Base-by-base conservation (phyloP, 1,140 invertebrate genomes). In the Tetraneura akinire region DNA sequence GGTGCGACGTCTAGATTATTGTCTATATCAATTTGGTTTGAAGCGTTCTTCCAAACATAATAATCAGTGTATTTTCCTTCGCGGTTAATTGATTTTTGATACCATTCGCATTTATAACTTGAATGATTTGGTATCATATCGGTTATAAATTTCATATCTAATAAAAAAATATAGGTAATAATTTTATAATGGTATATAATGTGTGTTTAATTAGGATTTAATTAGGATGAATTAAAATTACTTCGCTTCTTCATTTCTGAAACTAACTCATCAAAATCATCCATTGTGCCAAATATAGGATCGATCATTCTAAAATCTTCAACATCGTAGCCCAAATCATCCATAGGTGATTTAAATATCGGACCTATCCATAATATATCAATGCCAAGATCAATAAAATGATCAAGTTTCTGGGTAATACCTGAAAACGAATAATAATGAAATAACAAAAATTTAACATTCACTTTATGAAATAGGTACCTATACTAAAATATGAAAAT, bases 81-180 rank as follows among this genome's bases (percentile, higher is more conserved):
- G 60, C 85, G 86, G 18, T 87, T 85, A 1, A 86, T 84, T 0
- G 93, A 94, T 73, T 90, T 88, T 23, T 86, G 71, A 83, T 95
- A 96, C 93, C 94, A 95, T 74, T 89, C 86, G 81, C 92, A 92
- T 80, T 92, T 84, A 83, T 92, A 89, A 82, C 92, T 93, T 0
- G 92, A 91, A 84, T 96, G 93, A 86, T 96, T 96, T 5, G 93
- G 93, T 21, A 96, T 91, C 83, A 95, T 90, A 84, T 96, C 95
- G 84, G 96, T 84, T 21, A 96, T 87, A 2, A 96, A 84, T 85
- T 92, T 93, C 49, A 95, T 88, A 80, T 89, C 93, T 85, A 82
- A n/a, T n/a, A 88, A 85, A 64, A 78, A 1, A 26, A 70, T 70
- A 26, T n/a, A n/a, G n/a, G n/a, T 18, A 0, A 10, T 2, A 18